Conservation (phyloP, 1,140 invertebrate genomes). For the Ericerus pela region DNA sequence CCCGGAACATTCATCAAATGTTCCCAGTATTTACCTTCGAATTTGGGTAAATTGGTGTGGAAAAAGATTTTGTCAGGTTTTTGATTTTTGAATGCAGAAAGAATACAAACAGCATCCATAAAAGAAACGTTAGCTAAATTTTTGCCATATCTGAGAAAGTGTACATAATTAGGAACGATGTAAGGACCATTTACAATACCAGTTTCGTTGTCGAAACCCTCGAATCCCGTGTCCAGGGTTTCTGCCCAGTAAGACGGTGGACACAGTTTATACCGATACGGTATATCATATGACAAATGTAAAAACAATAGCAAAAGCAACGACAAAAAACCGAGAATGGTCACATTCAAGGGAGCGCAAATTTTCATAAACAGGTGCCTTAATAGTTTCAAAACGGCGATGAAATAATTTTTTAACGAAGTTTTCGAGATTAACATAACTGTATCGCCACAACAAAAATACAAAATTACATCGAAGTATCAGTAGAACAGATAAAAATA, state of each 20-base stretch:
- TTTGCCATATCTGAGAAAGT: slow-evolving; percentile 19
- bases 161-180: slow-evolving; percentile 23
- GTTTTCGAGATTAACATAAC: too few species aligned
- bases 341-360: not conserved
- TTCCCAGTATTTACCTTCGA: slow-evolving; percentile 23
- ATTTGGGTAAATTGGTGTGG: slow-evolving; percentile 20
- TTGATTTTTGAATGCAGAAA: slow-evolving; percentile 23
- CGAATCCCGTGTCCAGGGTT: slow-evolving; percentile 14
- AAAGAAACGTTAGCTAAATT: slow-evolving; percentile 13
- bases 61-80: slow-evolving; percentile 23
- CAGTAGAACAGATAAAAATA: too few species aligned
- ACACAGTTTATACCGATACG: not conserved
- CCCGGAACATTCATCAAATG: slow-evolving; percentile 14
- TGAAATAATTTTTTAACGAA: too few species aligned
- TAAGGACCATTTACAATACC: slow-evolving; percentile 17
- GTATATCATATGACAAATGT: not conserved
- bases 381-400: too few species aligned
- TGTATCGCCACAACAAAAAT: too few species aligned
- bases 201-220: slow-evolving; percentile 21
- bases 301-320: not conserved
- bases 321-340: not conserved
- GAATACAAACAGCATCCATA: slow-evolving; percentile 20
- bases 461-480: too few species aligned
- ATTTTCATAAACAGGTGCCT: not conserved
- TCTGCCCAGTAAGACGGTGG: slow-evolving; percentile 5